Evolutionary conservation across 2,888 invertebrate genomes (phyloP).

Genomic region (Chromoteleia sp.): DNA sequence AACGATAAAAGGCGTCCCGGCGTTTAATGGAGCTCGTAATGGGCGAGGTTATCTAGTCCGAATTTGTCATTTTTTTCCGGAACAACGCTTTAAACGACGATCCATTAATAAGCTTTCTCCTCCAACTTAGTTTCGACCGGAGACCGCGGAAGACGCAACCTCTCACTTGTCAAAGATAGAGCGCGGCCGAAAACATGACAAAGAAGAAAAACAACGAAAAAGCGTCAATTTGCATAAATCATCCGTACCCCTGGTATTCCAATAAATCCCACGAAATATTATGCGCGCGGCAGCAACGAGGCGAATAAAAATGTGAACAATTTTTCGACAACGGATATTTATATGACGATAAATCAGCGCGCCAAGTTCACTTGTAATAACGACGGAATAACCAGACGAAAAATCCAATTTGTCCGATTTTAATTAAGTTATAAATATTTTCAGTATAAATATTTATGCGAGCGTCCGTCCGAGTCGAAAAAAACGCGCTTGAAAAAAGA

Average conservation of each 20-base stretch:
- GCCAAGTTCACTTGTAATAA: conserved; percentile 22
- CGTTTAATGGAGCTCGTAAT: conserved; percentile 53
- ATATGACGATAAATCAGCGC: conserved; percentile 30
- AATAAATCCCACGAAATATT: conserved; percentile 20
- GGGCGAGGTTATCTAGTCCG: conserved; percentile 46
- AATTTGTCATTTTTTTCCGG: conserved; percentile 62
- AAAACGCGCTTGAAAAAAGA: too few species aligned
- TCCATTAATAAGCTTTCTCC: conserved; percentile 66
- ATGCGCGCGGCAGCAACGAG: conserved; percentile 7
- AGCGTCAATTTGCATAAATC: conserved; percentile 38
- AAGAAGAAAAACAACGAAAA: conserved; percentile 24
- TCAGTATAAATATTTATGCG: conserved; percentile 9
- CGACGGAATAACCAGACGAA: not conserved
- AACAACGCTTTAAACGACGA: conserved; percentile 44
- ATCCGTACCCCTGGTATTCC: not conserved
- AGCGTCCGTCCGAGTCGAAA: too few species aligned
- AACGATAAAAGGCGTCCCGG: conserved; percentile 16
- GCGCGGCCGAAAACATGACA: not conserved
- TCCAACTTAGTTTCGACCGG: conserved; percentile 44
- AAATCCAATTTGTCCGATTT: not conserved
- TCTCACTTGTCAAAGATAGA: conserved; percentile 60
- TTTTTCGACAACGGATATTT: conserved; percentile 44
- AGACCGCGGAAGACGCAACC: conserved; percentile 18
- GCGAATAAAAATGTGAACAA: conserved; percentile 19
- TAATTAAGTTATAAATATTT: conserved; percentile 42